A percentile compares a stretch with the other conserved stretches of the same genome.
phyloP scores from a whole-genome alignment of 2,113 vertebrate genomes.

The Lepisosteus osseus region DNA sequence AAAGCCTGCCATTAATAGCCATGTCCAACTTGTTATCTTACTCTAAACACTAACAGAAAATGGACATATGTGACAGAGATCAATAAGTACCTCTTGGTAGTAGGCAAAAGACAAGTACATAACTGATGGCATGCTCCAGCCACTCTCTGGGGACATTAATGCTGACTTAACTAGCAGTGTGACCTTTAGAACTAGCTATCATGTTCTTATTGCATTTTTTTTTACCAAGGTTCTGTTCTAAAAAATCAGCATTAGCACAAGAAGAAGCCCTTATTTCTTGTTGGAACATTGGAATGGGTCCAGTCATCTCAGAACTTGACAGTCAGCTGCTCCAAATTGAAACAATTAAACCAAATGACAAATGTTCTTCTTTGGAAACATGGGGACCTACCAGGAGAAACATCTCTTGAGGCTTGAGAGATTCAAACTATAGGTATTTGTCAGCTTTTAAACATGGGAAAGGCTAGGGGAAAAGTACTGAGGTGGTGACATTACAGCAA shows the following conservation, averaged over 20 bases:
- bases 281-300: too few species aligned
- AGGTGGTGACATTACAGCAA: too few species aligned
- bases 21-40: slow-evolving; percentile 59
- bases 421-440: too few species aligned
- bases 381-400: too few species aligned
- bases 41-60: slow-evolving; percentile 54
- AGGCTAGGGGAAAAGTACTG: too few species aligned
- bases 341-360: too few species aligned
- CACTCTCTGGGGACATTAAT: background rate
- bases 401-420: too few species aligned
- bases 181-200: slow-evolving; percentile 13
- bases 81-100: slow-evolving; percentile 51
- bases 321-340: too few species aligned
- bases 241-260: background rate
- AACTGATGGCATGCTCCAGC: background rate
- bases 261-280: too few species aligned
- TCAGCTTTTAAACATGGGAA: too few species aligned
- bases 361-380: too few species aligned
- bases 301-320: too few species aligned
- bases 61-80: slow-evolving; percentile 57
- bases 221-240: background rate
- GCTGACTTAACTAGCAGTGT: background rate
- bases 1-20: slow-evolving; percentile 7
- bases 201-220: background rate
- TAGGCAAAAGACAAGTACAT: slow-evolving; percentile 3